Conservation (phyloP, 2,888 invertebrate genomes). For the Drosophila kuntzei region DNA sequence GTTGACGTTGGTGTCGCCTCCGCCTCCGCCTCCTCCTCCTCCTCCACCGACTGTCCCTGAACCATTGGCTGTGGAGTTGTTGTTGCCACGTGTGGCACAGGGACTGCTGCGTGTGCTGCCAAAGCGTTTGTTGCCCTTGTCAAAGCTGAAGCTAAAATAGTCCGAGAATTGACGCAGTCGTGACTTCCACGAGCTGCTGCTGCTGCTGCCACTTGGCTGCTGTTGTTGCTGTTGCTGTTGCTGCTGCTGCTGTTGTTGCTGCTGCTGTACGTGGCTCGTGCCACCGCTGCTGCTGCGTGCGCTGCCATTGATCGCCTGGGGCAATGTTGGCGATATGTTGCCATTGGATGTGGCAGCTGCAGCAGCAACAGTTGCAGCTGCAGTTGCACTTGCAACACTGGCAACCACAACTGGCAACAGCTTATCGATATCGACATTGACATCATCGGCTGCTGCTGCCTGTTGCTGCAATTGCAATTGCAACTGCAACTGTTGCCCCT, state of each 20-base stretch:
- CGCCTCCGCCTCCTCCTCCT: not conserved
- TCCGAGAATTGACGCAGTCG: conserved; percentile 85
- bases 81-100: conserved; percentile 80
- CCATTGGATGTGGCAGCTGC: conserved; percentile 70
- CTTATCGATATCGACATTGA: conserved; percentile 23
- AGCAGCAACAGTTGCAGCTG: conserved; percentile 37
- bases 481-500: conserved; percentile 21
- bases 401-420: conserved; percentile 20
- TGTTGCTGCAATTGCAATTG: conserved; percentile 20
- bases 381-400: conserved; percentile 7
- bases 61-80: conserved; percentile 40
- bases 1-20: not conserved
- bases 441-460: conserved; percentile 6
- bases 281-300: conserved; percentile 48
- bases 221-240: conserved; percentile 32
- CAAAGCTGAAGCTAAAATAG: conserved; percentile 85
- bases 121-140: conserved; percentile 84
- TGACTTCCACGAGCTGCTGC: conserved; percentile 82
- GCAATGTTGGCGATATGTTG: conserved; percentile 77
- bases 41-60: not conserved
- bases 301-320: conserved; percentile 61
- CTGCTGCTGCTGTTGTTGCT: conserved; percentile 9
- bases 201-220: conserved; percentile 43
- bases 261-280: conserved; percentile 25
- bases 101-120: conserved; percentile 84